Evolutionary conservation across 2,113 vertebrate species (phyloP), one percentile per base, ranked within the genome.

Genomic region (Illadopsis cleaveri): DNA sequence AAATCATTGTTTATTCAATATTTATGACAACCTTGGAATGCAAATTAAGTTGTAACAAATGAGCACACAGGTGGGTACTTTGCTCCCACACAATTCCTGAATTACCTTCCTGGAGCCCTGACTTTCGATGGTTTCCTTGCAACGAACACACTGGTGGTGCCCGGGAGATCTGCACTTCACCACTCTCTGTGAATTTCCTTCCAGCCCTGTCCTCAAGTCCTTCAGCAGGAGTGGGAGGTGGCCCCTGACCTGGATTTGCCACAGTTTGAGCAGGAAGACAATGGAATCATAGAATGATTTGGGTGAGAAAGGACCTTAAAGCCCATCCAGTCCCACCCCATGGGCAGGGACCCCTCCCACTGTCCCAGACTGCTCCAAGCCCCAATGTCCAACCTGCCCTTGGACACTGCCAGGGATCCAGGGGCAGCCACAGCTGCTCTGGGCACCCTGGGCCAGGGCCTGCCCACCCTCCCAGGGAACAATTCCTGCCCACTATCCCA

Each of bases 1-100:
- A 81, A 84, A 86, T 73, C 19, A 51, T 66, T 77, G 62, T 44
- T 91, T 84, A 51, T 78, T 69, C 60, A 78, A 12, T 87, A 53
- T 48, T 94, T 81, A 31, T 11, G 22, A 48, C 15, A 61, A 11
- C 30, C 18, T 23, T 54, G 57, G 47, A 30, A 94, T 91, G 68
- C 50, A 86, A 86, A 83, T 86, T 15, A 48, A 44, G 40, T 51
- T 56, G 33, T 57, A 64, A 69, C 35, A 81, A 83, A 73, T 0
- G 11, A 77, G 45, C n/a, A 37, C 77, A 40, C 10, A 33, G 68
- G 54, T 77, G 48, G 68, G 53, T 64, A 15, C 44, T 33, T 38
- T 61, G 54, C 27, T 91, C 31, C 48, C 33, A 48, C 71, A 50
- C 50, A 37, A 31, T 77, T 81, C 66, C 90, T 69, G n/a, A 69